Base-by-base conservation (phyloP, 30 jellyfish, hydroid and myxozoan genomes). In the Aurelia aurita complex sp. Pacific region DNA sequence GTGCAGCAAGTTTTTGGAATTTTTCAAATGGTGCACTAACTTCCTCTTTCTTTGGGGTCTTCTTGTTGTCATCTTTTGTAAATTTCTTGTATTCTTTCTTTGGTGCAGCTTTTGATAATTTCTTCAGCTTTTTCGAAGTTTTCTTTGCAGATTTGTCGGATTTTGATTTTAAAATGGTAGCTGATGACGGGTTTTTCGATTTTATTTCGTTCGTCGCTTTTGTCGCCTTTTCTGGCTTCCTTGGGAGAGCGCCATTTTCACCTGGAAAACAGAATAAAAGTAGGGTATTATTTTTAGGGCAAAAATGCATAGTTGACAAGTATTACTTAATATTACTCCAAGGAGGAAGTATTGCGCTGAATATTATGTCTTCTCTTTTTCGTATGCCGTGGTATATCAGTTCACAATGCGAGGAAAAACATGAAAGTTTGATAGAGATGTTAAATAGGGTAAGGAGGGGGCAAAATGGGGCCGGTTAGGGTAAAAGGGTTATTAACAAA, bases 181-280 rank as follows among this genome's bases (percentile, higher is more conserved):
- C 93, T 1, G 93, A 73, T 32, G 82, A 42, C 10, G 93, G 93
- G 76, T 84, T 84, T 69, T 67, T 73, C 51, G 84, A 71, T 64
- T 36, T 54, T 12, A 71, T 34, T 34, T 84, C 65, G 68, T 84
- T 51, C 1, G 93, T 73, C 11, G 87, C 87, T 5, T 66, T 84
- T 0, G 82, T 67, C 50, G 93, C 93, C 64, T 75, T 43, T 60
- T 84, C 85, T 73, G 93, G 93, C 54, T 84, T 84, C 64, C 34
- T 46, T 46, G 74, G 74, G 50, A 33, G 61, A 46, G 57, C 82
- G 32, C 64, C 87, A 17, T 84, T 69, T 66, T 84, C 87, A 12
- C 93, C 93, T 80, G 57, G 6, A 68, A 66, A 9, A 6, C 8
- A 46, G 13, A 9, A 46, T 46, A 3, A 53, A 51, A 9, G 5